phyloP scores from a whole-genome alignment of 2,113 vertebrate genomes.

The Ageneiosus marmoratus region DNA sequence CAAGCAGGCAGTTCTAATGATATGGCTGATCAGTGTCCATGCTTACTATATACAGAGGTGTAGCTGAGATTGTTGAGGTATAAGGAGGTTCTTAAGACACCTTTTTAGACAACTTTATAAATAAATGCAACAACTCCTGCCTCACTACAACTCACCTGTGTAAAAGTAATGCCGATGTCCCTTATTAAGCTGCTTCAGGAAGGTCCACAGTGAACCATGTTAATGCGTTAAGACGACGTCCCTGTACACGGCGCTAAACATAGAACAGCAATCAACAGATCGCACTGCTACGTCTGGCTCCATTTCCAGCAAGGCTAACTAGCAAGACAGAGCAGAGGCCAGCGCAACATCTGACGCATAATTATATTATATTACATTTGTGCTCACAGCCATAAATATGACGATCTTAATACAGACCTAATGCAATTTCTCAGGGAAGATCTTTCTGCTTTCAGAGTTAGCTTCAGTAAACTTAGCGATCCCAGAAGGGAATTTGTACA shows the following conservation, averaged over 20 bases:
- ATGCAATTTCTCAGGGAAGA: neutral
- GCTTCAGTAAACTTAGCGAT: neutral
- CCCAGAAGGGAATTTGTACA: neutral
- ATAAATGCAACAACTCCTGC: neutral
- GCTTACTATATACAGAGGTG: no score
- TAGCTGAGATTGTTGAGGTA: no score
- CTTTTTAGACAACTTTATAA: neutral
- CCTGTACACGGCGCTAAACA: neutral
- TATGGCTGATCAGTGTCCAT: no score
- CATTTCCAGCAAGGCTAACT: neutral
- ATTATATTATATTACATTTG: neutral
- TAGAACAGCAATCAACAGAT: neutral
- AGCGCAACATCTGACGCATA: neutral
- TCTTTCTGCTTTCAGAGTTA: neutral
- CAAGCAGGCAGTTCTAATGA: no score
- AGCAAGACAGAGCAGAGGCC: neutral
- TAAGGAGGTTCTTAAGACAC: neutral
- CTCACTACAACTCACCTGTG: neutral
- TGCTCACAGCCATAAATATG: neutral
- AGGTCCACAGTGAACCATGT: neutral
- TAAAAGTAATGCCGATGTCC: neutral
- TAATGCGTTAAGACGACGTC: slow-evolving; percentile 2
- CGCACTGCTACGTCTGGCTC: neutral
- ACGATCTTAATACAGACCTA: neutral
- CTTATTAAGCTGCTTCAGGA: neutral